Conservation (phyloP, 2,797 vertebrate species). For the Sphaeramia orbicularis region DNA sequence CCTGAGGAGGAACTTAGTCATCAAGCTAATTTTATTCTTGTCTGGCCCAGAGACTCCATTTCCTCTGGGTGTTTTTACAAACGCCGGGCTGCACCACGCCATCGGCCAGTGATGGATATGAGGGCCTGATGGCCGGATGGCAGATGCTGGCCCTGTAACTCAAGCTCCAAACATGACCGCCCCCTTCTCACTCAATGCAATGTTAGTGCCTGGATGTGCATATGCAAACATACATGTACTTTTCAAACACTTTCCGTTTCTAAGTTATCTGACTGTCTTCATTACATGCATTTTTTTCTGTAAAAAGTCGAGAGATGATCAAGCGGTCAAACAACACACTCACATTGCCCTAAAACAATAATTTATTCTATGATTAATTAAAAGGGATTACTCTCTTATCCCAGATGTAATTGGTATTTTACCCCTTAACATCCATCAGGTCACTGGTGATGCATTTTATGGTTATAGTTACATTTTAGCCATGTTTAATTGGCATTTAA, state of each 20-base stretch:
- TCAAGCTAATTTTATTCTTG: constrained; percentile 91
- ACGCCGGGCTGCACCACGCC: constrained; percentile 81
- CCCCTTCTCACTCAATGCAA: constrained; percentile 73
- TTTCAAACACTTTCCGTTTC: constrained; percentile 46
- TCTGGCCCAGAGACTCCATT: constrained; percentile 89
- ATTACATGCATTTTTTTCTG: constrained; percentile 4
- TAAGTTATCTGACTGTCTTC: background rate
- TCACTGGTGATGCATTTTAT: too few relatives aligned
- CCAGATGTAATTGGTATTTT: background rate
- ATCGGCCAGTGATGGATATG: constrained; percentile 82
- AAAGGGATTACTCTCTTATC: background rate
- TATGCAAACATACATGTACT: constrained; percentile 42
- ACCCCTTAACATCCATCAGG: too few relatives aligned
- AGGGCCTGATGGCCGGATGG: constrained; percentile 86
- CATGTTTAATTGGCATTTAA: too few relatives aligned
- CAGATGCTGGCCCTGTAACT: constrained; percentile 92
- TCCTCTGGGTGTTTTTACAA: constrained; percentile 90
- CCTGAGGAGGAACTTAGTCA: constrained; percentile 88
- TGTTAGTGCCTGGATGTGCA: constrained; percentile 31
- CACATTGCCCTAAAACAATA: background rate
- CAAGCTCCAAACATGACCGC: constrained; percentile 83
- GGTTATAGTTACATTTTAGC: too few relatives aligned
- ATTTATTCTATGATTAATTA: background rate
- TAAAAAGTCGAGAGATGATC: background rate
- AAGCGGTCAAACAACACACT: background rate